Conservation (phyloP, 2,797 vertebrate genomes). For the Thalassophryne amazonica region DNA sequence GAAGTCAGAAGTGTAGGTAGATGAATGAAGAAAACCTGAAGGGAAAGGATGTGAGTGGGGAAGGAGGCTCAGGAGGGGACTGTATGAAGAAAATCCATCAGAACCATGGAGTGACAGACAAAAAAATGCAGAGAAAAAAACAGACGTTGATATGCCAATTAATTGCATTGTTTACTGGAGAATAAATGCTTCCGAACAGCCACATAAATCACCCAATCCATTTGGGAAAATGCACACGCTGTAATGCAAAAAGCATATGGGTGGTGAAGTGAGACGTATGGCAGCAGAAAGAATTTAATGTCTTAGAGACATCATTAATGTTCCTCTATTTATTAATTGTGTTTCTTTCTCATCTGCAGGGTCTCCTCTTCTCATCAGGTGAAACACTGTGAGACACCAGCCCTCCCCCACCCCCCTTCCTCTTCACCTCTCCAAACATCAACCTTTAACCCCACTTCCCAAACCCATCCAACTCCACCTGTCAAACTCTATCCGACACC, state of each 20-base stretch:
- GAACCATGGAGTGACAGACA: too few relatives aligned
- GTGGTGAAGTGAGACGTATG: neutral
- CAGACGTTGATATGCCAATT: neutral
- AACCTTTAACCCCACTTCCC: constrained; percentile 16
- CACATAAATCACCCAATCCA: neutral
- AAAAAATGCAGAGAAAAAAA: too few relatives aligned
- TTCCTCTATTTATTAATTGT: too few relatives aligned
- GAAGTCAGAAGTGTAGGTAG: too few relatives aligned
- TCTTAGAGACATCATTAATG: too few relatives aligned
- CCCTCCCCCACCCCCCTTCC: constrained; percentile 14
- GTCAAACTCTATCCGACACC: constrained; percentile 39
- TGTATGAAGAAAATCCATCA: too few relatives aligned
- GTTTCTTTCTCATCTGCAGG: constrained; percentile 44
- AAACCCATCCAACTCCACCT: constrained; percentile 40
- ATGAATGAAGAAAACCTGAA: too few relatives aligned
- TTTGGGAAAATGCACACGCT: neutral
- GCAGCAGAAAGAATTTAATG: neutral
- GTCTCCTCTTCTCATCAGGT: constrained; percentile 60
- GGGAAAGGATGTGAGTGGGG: too few relatives aligned
- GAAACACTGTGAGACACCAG: constrained; percentile 41
- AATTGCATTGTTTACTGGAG: constrained; percentile 7
- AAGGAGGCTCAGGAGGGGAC: too few relatives aligned
- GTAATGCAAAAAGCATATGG: neutral
- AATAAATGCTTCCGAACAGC: neutral
- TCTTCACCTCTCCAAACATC: constrained; percentile 3